These are phyloP conservation scores for Eristalis tenax DNA, from an alignment of 2,888 invertebrate genomes.

Conservation along the genomic window DNA sequence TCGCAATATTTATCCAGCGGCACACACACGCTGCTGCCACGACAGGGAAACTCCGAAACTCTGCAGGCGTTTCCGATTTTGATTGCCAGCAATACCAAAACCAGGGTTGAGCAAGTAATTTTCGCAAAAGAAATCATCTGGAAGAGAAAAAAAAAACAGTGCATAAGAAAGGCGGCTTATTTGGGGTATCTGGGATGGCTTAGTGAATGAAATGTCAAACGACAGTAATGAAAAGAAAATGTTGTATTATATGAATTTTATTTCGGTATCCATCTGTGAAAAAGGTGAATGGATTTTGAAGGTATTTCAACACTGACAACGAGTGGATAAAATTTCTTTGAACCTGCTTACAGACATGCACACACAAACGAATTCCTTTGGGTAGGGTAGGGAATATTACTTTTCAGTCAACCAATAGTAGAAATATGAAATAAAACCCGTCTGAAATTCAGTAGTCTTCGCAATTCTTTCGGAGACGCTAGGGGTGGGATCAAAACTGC, in stretches of 20 bases:
- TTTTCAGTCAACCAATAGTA: conserved; percentile 26
- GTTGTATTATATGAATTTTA: conserved; percentile 45
- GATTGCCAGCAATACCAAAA: conserved; percentile 77
- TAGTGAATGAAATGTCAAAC: conserved; percentile 60
- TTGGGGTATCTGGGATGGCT: conserved; percentile 23
- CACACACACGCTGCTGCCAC: conserved; percentile 87
- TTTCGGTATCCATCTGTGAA: conserved; percentile 25
- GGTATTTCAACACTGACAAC: conserved; percentile 36
- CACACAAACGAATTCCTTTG: conserved; percentile 10
- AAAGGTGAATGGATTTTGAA: background rate
- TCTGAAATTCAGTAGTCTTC: conserved; percentile 18
- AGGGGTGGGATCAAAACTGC: conserved; percentile 42
- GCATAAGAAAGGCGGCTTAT: conserved; percentile 20
- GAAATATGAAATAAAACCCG: conserved; percentile 31
- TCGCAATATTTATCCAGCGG: conserved; percentile 93
- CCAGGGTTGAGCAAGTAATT: conserved; percentile 79
- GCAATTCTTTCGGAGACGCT: conserved; percentile 20
- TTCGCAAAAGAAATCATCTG: conserved; percentile 76
- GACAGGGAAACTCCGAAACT: conserved; percentile 89
- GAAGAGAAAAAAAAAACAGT: conserved; percentile 63
- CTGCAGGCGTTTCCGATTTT: conserved; percentile 84
- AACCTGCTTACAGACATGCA: background rate
- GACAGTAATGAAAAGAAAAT: conserved; percentile 66
- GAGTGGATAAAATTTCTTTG: conserved; percentile 56
- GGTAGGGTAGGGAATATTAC: background rate